Evolutionary conservation across 1,140 invertebrate species (phyloP), one percentile per base, ranked within the genome.

Genomic region (Nautilus pompilius): DNA sequence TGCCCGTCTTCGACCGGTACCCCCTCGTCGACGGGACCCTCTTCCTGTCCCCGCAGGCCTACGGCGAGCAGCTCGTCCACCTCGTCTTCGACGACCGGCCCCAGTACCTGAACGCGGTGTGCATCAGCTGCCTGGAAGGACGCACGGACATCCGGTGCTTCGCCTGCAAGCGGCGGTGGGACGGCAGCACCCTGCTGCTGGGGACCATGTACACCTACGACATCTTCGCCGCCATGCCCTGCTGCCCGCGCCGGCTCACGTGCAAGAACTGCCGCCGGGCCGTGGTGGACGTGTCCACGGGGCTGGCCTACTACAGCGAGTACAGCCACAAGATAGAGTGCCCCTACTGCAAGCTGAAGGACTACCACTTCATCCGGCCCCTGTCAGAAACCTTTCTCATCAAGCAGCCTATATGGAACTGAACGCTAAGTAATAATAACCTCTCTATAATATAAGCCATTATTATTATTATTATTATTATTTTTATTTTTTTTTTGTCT

Each of bases 131-230:
- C 82, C 88, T 88, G 59, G 88, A 89, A 69, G 89, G 89, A 63
- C 95, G 93, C 91, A 89, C 88, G 28, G 87, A 89, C 5, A 87
- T 94, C 51, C 85, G 87, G 59, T 95, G 92, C 85, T 84, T 87
- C 66, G 90, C 89, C 80, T 98, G 95, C 82, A 89, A 88, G 60
- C 87, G 88, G 63, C 89, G 88, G 61, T 98, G 95, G 95, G 91
- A 95, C 80, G 95, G 95, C 20, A 92, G 91, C 6, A 91, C 91
- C 34, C 87, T 98, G 48, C 92, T 97, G 34, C 85, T 98, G 20
- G 95, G 96, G 51, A 96, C 94, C 57, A 96, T 97, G 93, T 98
- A 98, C 82, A 92, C 93, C 49, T 98, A 96, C 76, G 95, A 98
- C 82, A 93, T 98, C 66, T 98, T 98, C 82, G 95, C 95, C 77